Evolutionary conservation across 2,113 vertebrate genomes (phyloP).

Genomic region (Ameiurus melas): DNA sequence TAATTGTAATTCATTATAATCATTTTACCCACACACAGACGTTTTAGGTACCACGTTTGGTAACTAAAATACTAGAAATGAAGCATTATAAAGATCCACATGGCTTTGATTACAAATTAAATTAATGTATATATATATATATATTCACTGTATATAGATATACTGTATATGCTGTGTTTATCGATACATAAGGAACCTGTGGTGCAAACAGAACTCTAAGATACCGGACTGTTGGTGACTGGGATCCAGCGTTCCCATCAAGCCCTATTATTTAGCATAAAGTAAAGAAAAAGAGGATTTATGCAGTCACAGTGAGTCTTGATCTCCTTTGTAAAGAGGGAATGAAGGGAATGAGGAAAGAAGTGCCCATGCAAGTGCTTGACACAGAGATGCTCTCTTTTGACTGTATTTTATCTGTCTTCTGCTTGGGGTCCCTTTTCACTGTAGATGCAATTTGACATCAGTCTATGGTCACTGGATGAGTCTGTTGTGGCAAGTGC

Average conservation of each 20-base stretch:
- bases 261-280: conserved; percentile 37
- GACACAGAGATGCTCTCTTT: not conserved
- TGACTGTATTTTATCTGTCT: not conserved
- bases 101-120: conserved; percentile 54
- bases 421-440: not conserved
- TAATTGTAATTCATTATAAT: conserved; percentile 23
- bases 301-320: conserved; percentile 56
- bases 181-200: conserved; percentile 42
- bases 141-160: conserved; percentile 36
- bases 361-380: conserved; percentile 29
- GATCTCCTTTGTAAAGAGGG: conserved; percentile 20
- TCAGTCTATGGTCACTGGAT: not conserved
- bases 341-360: not conserved
- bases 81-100: conserved; percentile 56
- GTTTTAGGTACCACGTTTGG: conserved; percentile 52
- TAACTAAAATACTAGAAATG: conserved; percentile 46
- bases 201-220: conserved; percentile 30
- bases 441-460: not conserved
- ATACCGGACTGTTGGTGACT: conserved; percentile 18
- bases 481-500: conserved; percentile 6
- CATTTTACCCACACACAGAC: conserved; percentile 47
- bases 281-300: conserved; percentile 3
- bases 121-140: conserved; percentile 23
- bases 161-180: conserved; percentile 37
- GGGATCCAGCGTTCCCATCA: conserved; percentile 22